Conservation (phyloP, 2,888 invertebrate genomes). For the Dromius quadrimaculatus region DNA sequence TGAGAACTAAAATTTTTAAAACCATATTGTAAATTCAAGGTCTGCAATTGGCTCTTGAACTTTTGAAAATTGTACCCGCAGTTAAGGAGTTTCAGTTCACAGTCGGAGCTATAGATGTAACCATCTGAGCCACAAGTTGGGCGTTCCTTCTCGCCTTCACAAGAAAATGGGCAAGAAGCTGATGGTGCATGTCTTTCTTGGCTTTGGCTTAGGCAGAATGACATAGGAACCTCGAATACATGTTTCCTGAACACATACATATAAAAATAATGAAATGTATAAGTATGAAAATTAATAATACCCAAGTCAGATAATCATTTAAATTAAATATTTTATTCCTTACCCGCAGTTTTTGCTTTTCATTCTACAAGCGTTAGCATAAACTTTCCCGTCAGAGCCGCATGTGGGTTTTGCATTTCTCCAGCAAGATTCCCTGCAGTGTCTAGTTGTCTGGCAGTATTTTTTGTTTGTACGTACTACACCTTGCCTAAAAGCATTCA, state of each 20-base stretch:
- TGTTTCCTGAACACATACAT: constrained; percentile 78
- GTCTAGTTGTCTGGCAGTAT: constrained; percentile 91
- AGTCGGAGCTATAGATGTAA: constrained; percentile 87
- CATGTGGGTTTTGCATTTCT: constrained; percentile 89
- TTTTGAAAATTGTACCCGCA: constrained; percentile 75
- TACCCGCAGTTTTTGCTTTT: constrained; percentile 93
- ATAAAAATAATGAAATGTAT: neutral
- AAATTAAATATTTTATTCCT: constrained; percentile 56
- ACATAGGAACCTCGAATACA: constrained; percentile 92
- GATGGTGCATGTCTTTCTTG: constrained; percentile 77
- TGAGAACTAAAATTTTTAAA: constrained; percentile 51
- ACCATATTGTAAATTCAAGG: constrained; percentile 10
- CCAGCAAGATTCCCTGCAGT: constrained; percentile 93
- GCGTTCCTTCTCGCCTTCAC: constrained; percentile 77
- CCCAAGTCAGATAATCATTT: neutral
- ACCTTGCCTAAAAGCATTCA: constrained; percentile 75
- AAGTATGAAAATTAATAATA: neutral
- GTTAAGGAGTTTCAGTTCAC: constrained; percentile 89
- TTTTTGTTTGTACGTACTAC: constrained; percentile 89
- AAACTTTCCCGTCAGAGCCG: constrained; percentile 89
- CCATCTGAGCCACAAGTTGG: constrained; percentile 91
- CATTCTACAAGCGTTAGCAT: constrained; percentile 92
- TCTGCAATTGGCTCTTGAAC: neutral
- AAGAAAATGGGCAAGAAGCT: constrained; percentile 79
- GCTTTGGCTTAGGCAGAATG: constrained; percentile 81